Percentiles rank a stretch among this genome's conserved stretches.
Conservation (phyloP, 2,888 invertebrate species). For the Habroteleia sp. region DNA sequence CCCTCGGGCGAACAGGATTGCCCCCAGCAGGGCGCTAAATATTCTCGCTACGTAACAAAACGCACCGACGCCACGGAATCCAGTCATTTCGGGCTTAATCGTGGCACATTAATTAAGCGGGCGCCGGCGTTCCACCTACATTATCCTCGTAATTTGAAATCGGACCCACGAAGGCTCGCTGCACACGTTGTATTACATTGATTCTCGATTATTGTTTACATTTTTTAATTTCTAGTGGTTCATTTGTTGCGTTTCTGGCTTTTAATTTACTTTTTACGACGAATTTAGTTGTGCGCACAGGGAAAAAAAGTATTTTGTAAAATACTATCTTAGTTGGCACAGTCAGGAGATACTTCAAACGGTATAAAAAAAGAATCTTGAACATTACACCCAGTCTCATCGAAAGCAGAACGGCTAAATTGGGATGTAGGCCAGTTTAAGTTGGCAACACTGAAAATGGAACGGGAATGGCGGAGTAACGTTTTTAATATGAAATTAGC, state of each 20-base stretch:
- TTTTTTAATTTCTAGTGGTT: slow-evolving; percentile 3
- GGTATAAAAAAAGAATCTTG: no score
- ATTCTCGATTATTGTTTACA: slow-evolving; percentile 23
- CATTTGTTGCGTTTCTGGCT: slow-evolving; percentile 26
- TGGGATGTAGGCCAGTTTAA: no score
- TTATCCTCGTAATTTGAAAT: slow-evolving; percentile 66
- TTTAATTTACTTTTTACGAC: slow-evolving; percentile 40
- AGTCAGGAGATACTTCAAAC: no score
- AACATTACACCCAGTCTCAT: no score
- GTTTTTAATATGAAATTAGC: no score
- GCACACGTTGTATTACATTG: slow-evolving; percentile 17
- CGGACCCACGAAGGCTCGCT: slow-evolving; percentile 15
- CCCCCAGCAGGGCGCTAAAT: slow-evolving; percentile 80
- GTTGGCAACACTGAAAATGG: no score
- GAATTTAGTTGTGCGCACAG: no score
- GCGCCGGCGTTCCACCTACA: slow-evolving; percentile 71
- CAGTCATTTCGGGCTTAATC: slow-evolving; percentile 77
- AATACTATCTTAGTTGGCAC: no score
- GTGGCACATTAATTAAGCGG: slow-evolving; percentile 79
- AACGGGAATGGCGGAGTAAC: no score
- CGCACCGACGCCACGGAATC: slow-evolving; percentile 76
- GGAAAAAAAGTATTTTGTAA: no score
- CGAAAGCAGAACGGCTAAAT: no score
- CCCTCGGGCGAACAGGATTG: slow-evolving; percentile 78
- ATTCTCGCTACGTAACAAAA: slow-evolving; percentile 78